phyloP scores from a whole-genome alignment of 2,888 invertebrate species.

The Rhagonycha lutea region DNA sequence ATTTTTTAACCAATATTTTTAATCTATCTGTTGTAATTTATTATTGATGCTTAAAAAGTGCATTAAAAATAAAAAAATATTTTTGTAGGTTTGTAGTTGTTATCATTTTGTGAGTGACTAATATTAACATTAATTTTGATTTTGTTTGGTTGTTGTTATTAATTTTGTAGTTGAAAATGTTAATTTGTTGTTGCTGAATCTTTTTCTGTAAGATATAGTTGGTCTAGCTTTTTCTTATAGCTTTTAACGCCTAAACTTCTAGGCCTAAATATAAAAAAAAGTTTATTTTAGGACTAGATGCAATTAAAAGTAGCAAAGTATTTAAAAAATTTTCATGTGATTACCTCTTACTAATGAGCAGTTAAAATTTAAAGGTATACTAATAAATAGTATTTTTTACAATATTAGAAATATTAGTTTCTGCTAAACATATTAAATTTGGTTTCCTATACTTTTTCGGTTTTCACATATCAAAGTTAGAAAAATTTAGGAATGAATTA shows the following conservation, averaged over 20 bases:
- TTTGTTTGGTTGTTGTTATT: conserved; percentile 13
- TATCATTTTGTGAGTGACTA: conserved; percentile 14
- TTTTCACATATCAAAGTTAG: neutral
- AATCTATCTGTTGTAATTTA: conserved; percentile 5
- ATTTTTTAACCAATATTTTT: neutral
- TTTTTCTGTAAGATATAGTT: neutral
- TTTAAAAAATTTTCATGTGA: neutral
- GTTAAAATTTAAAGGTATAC: neutral
- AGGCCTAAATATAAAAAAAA: neutral
- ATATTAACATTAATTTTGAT: conserved; percentile 11
- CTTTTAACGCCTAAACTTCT: neutral
- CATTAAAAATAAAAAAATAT: conserved; percentile 24
- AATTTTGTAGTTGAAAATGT: conserved; percentile 2
- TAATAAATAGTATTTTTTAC: neutral
- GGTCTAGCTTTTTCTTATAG: neutral
- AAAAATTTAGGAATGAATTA: neutral
- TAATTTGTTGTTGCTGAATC: conserved; percentile 1
- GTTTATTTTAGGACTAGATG: neutral
- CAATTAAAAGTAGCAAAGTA: neutral
- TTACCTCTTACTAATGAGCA: neutral
- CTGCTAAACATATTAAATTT: neutral
- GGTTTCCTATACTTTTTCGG: neutral
- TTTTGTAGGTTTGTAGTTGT: conserved; percentile 26
- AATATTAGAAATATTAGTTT: neutral
- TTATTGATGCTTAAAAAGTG: conserved; percentile 16